These are phyloP conservation scores for Rhopalosiphum maidis DNA, from an alignment of 1,140 invertebrate species.

Conservation along the genomic window DNA sequence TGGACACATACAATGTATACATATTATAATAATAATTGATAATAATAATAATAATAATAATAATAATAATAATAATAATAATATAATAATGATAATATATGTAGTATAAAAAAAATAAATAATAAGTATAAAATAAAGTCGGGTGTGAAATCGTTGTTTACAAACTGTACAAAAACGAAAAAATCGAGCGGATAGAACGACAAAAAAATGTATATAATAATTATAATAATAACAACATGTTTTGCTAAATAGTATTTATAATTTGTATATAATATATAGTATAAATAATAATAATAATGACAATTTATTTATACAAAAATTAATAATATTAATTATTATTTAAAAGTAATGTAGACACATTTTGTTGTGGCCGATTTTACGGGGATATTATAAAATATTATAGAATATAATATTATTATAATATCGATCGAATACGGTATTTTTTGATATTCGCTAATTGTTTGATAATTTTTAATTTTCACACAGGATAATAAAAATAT, in stretches of 20 bases:
- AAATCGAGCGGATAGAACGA: background rate
- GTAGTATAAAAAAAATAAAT: background rate
- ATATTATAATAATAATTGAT: background rate
- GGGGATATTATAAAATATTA: background rate
- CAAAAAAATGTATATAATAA: background rate
- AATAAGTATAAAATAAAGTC: conserved; percentile 11
- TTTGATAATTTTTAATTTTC: background rate
- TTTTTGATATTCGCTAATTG: conserved; percentile 3
- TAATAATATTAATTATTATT: background rate
- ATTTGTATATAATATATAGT: background rate
- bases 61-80: conserved; percentile 19
- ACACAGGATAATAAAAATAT: background rate
- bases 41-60: conserved; percentile 15
- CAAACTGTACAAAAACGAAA: conserved; percentile 14
- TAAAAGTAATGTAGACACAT: background rate
- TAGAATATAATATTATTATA: background rate
- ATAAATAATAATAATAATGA: conserved; percentile 38
- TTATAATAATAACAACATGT: conserved; percentile 15
- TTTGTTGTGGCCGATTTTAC: background rate
- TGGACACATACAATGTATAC: background rate
- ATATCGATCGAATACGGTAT: background rate
- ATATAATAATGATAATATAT: conserved; percentile 15
- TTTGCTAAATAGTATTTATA: conserved; percentile 45
- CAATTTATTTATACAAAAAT: background rate
- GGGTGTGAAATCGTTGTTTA: background rate